These are phyloP conservation scores for Diorhabda elongata DNA, from an alignment of 1,140 invertebrate species.

Conservation along the genomic window DNA sequence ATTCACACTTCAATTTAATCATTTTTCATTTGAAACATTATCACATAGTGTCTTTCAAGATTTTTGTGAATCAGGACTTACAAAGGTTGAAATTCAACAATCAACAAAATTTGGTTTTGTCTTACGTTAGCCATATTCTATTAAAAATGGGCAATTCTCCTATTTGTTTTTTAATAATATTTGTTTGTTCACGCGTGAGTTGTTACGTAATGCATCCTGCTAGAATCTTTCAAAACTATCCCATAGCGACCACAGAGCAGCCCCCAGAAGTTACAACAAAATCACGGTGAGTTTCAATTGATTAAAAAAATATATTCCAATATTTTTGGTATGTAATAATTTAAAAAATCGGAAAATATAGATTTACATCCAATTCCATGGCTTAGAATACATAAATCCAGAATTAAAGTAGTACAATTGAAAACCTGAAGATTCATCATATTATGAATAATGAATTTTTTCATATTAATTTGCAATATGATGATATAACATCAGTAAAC, in stretches of 20 bases:
- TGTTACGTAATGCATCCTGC: neutral
- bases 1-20: slow-evolving; percentile 25
- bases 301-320: neutral
- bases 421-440: too few relatives aligned
- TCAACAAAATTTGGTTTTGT: too few relatives aligned
- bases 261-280: slow-evolving; percentile 9
- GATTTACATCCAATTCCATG: too few relatives aligned
- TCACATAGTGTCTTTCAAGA: slow-evolving; percentile 22
- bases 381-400: too few relatives aligned
- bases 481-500: too few relatives aligned
- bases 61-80: slow-evolving; percentile 9
- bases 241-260: slow-evolving; percentile 12
- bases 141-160: slow-evolving; percentile 5
- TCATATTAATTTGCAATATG: too few relatives aligned
- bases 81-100: too few relatives aligned
- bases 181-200: slow-evolving; percentile 3
- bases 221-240: slow-evolving; percentile 10
- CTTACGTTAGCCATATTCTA: neutral
- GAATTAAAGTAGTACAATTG: too few relatives aligned
- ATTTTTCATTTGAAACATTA: neutral
- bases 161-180: slow-evolving; percentile 7
- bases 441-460: too few relatives aligned
- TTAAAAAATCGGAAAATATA: too few relatives aligned
- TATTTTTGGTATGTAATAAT: too few relatives aligned
- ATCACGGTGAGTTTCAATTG: slow-evolving; percentile 5